phyloP scores from a whole-genome alignment of 1,140 invertebrate species.

The Ceratoteleas bidentatus region DNA sequence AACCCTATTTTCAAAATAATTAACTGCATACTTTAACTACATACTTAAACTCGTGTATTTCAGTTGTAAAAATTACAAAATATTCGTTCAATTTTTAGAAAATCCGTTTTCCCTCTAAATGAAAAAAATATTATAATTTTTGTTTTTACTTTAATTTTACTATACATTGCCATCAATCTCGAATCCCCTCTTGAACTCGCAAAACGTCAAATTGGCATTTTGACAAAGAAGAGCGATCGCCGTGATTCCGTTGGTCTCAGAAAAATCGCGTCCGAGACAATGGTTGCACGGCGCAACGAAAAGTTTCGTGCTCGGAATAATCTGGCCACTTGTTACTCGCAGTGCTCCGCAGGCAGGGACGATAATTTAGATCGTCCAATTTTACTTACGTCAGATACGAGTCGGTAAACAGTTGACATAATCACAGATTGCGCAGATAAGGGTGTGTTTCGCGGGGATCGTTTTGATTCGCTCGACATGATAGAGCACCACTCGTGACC shows the following conservation, averaged over 20 bases:
- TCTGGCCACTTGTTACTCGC: conserved; percentile 46
- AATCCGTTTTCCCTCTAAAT: too few relatives aligned
- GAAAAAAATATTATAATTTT: too few relatives aligned
- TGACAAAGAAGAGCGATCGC: too few relatives aligned
- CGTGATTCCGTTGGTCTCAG: neutral
- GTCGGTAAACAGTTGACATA: conserved; percentile 22
- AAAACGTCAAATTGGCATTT: neutral
- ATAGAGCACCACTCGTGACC: neutral
- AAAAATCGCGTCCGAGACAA: conserved; percentile 31
- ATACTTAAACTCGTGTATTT: too few relatives aligned
- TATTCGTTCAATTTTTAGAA: too few relatives aligned
- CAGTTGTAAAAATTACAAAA: too few relatives aligned
- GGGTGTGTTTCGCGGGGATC: neutral
- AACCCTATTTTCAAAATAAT: too few relatives aligned
- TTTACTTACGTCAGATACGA: conserved; percentile 20
- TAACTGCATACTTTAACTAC: too few relatives aligned
- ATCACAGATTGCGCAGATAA: neutral
- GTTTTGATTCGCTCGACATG: neutral
- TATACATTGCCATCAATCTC: too few relatives aligned
- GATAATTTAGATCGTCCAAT: conserved; percentile 30
- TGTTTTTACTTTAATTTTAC: too few relatives aligned
- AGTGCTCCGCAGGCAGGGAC: conserved; percentile 25
- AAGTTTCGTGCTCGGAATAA: conserved; percentile 48
- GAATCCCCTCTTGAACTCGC: too few relatives aligned
- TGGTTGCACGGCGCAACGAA: conserved; percentile 19